Conservation (phyloP, 2,113 vertebrate genomes). For the Corythornis madagascariensis region DNA sequence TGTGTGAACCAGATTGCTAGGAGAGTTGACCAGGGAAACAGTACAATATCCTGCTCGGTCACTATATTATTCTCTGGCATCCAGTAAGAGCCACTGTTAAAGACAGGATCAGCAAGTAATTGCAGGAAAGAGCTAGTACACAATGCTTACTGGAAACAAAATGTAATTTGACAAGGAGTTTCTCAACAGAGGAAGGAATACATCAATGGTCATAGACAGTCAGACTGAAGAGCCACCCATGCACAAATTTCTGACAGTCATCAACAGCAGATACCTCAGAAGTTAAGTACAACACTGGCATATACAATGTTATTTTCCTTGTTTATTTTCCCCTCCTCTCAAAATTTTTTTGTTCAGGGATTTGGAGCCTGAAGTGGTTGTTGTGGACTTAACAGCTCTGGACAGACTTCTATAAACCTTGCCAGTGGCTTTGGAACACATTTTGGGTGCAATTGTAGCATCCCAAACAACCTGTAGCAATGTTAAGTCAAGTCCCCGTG, state of each 20-base stretch:
- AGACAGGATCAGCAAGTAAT: background rate
- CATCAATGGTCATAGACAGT: background rate
- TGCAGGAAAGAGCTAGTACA: background rate
- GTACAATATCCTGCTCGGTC: background rate
- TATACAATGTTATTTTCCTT: background rate
- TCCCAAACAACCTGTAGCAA: background rate
- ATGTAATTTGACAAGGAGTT: background rate
- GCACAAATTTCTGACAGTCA: background rate
- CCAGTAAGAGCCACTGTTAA: background rate
- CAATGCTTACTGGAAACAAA: background rate
- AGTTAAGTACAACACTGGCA: background rate
- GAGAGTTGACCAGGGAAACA: background rate
- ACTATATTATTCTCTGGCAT: background rate
- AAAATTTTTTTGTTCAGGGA: background rate
- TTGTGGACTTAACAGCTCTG: background rate
- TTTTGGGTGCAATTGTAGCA: accelerated
- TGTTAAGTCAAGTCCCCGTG: accelerated
- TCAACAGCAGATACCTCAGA: background rate
- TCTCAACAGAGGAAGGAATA: background rate
- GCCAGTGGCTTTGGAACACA: background rate
- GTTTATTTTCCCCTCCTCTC: background rate
- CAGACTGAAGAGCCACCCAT: background rate
- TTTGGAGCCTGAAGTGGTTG: background rate
- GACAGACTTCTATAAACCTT: background rate
- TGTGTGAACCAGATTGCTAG: background rate